Evolutionary conservation across 2,888 invertebrate species (phyloP).

Genomic region (Tetragonula carbonaria): DNA sequence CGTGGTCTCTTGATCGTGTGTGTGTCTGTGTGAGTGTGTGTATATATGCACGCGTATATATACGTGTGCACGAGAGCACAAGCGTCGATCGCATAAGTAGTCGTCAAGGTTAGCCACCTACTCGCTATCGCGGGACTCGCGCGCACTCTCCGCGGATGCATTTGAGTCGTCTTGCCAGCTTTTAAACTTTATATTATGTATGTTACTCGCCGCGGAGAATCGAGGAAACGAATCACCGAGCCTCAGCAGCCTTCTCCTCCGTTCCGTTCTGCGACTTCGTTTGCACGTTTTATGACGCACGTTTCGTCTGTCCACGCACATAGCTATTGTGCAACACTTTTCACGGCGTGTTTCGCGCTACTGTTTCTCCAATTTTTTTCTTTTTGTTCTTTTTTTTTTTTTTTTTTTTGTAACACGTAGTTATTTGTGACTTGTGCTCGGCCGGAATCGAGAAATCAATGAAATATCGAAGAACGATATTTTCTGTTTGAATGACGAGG

Average conservation of each 20-base stretch:
- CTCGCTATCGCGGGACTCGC: slow-evolving; percentile 64
- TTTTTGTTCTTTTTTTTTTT: too few relatives aligned
- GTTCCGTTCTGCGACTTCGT: background rate
- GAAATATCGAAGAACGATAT: too few relatives aligned
- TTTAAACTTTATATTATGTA: slow-evolving; percentile 65
- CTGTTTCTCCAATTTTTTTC: background rate
- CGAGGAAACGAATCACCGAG: slow-evolving; percentile 45
- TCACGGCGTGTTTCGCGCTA: background rate
- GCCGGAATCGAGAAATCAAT: too few relatives aligned
- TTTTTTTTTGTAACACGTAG: too few relatives aligned
- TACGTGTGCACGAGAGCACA: background rate
- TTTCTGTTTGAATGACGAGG: too few relatives aligned
- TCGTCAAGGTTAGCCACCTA: slow-evolving; percentile 81
- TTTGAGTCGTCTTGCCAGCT: slow-evolving; percentile 65
- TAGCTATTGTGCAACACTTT: background rate
- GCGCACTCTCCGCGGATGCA: slow-evolving; percentile 63
- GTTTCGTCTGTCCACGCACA: background rate
- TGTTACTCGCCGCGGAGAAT: slow-evolving; percentile 48
- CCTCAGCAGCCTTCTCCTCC: slow-evolving; percentile 1
- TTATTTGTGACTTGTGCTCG: background rate
- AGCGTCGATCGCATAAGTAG: slow-evolving; percentile 56
- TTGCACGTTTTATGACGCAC: slow-evolving; percentile 2
- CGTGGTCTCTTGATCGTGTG: background rate
- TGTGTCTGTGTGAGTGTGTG: background rate
- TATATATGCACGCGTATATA: background rate